Percentiles rank a stretch among this genome's conserved stretches.
Conservation (phyloP, 2,113 vertebrate genomes). For the Urocolius indicus region DNA sequence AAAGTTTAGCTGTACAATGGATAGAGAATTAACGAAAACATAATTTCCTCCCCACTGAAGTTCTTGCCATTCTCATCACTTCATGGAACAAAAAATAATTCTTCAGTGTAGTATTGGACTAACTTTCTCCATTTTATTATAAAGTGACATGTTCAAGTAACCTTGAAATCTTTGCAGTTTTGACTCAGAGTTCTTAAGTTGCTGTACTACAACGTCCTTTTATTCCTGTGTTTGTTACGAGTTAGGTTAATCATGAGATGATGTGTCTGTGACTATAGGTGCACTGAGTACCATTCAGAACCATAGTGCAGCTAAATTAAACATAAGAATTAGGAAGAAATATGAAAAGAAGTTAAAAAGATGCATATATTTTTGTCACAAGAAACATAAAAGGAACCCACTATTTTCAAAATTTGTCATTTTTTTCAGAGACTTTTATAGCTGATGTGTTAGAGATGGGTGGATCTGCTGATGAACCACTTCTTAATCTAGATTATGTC, state of each 20-base stretch:
- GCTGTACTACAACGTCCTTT: not conserved
- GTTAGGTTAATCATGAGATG: not conserved
- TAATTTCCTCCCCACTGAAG: not conserved
- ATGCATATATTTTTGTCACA: not conserved
- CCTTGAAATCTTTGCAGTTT: not conserved
- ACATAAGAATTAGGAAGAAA: not conserved
- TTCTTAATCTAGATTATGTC: not conserved
- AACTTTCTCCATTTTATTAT: not conserved
- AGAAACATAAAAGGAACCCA: not conserved
- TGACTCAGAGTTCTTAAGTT: not conserved
- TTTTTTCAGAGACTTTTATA: not conserved
- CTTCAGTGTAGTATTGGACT: accelerated
- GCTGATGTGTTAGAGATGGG: not conserved
- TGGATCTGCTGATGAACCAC: not conserved
- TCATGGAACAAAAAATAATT: not conserved
- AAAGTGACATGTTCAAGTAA: not conserved
- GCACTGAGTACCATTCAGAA: not conserved
- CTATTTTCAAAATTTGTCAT: not conserved
- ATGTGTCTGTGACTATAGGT: not conserved
- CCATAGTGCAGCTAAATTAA: not conserved
- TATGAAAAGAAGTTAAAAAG: not conserved
- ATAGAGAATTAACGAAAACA: not conserved
- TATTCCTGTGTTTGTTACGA: not conserved
- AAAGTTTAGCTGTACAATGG: not conserved
- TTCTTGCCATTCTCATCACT: not conserved